Conservation (phyloP, 1,140 invertebrate species). For the Drosophila pruinosa region DNA sequence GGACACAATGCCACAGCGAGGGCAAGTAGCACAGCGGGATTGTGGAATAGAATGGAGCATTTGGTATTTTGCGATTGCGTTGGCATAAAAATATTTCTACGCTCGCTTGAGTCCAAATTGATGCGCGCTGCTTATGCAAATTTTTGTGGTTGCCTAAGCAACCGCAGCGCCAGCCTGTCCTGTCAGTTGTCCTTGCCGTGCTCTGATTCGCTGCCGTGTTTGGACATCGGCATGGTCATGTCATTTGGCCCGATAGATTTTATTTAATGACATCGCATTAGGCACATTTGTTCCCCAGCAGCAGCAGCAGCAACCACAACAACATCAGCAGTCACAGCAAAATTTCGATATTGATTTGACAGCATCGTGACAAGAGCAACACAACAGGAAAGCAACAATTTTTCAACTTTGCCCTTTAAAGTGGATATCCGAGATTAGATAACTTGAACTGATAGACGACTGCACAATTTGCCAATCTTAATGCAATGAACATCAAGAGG, state of each 20-base stretch:
- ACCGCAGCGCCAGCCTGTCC: constrained; percentile 46
- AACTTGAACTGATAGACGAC: not conserved
- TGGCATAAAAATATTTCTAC: constrained; percentile 76
- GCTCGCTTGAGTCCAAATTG: constrained; percentile 68
- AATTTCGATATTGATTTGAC: constrained; percentile 11
- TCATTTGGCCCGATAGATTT: constrained; percentile 71
- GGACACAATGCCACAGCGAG: not conserved
- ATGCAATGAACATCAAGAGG: not conserved
- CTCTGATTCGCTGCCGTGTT: not conserved
- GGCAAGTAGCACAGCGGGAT: not conserved
- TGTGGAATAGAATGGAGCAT: not conserved
- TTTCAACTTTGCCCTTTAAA: not conserved
- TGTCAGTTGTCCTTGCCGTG: constrained; percentile 31
- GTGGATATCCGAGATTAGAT: not conserved
- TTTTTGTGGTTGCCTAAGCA: constrained; percentile 68
- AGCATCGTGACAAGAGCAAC: not conserved
- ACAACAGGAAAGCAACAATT: not conserved
- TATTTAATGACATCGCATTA: constrained; percentile 71
- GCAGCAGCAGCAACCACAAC: constrained; percentile 9
- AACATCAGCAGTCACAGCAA: constrained; percentile 9
- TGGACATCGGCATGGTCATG: constrained; percentile 44
- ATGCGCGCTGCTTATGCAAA: constrained; percentile 76
- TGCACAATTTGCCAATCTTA: not conserved
- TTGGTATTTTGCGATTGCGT: constrained; percentile 56
- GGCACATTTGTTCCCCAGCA: constrained; percentile 68